phyloP scores from a whole-genome alignment of 2,888 invertebrate genomes.

The Spatulosminthurus flaviceps region DNA sequence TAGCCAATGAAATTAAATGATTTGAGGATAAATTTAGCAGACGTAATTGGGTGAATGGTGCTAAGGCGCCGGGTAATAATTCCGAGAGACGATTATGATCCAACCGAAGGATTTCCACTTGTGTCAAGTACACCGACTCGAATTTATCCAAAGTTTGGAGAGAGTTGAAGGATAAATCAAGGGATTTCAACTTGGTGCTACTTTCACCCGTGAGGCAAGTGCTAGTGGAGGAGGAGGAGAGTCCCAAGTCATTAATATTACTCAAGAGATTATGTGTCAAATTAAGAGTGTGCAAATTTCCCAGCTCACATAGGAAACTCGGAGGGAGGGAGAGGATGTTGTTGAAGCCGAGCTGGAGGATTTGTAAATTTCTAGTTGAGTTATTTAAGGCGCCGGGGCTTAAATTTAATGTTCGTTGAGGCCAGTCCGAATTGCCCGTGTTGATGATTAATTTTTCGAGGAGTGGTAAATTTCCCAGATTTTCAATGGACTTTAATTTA shows the following conservation, averaged over 20 bases:
- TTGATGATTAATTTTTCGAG: constrained; percentile 75
- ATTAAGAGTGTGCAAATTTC: constrained; percentile 75
- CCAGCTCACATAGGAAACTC: constrained; percentile 75
- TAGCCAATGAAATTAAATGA: constrained; percentile 77
- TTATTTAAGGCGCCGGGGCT: background rate
- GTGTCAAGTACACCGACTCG: constrained; percentile 72
- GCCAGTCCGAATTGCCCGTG: constrained; percentile 83
- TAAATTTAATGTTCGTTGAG: constrained; percentile 77
- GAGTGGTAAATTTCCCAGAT: constrained; percentile 75
- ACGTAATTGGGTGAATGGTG: constrained; percentile 75
- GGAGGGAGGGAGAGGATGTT: constrained; percentile 83
- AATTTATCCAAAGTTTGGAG: constrained; percentile 76
- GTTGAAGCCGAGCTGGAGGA: constrained; percentile 82
- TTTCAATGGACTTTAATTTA: constrained; percentile 79
- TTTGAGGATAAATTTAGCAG: constrained; percentile 83
- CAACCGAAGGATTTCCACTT: constrained; percentile 76
- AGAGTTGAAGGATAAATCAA: constrained; percentile 80
- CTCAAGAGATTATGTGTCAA: constrained; percentile 80
- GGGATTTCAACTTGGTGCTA: constrained; percentile 64
- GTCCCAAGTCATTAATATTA: constrained; percentile 78
- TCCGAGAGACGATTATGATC: constrained; percentile 80
- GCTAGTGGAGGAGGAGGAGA: constrained; percentile 67
- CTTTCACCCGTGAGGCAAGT: constrained; percentile 48
- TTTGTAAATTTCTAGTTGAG: background rate
- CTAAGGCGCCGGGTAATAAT: constrained; percentile 77